Base-by-base conservation (phyloP, 2,888 invertebrate species). In the Caenorhabditis virilis region DNA sequence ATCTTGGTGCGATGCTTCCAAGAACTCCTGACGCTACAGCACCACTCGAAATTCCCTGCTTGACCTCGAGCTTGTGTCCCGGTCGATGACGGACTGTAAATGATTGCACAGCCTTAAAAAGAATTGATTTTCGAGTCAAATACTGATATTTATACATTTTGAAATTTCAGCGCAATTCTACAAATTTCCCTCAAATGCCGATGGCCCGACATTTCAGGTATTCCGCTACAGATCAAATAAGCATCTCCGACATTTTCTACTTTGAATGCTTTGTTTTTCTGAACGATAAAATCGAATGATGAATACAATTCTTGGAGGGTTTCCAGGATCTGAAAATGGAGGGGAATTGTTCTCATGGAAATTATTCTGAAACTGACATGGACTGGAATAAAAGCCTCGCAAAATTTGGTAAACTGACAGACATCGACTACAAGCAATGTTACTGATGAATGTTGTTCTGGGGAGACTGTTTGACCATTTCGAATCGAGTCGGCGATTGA, bases 161-260 rank as follows among this genome's bases (percentile, higher is more conserved):
- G 66, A 9, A 76, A 39, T 38, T 68, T 62, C 26, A 74, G 15
- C 1, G 74, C 56, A 27, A 74, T 69, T 16, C 39, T 49, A 13
- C 61, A 60, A 13, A 76, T 56, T 53, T 74, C 69, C 22, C 56
- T 35, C 23, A 74, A 35, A 55, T 76, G 74, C 11, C 48, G 36
- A n/a, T 39, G 15, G 25, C 66, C 58, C 6, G 51, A 41, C 51
- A 69, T 49, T 46, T 70, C 65, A 3, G 72, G 71, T 16, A 76
- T 67, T 35, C 76, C 76, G 45, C 74, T 71, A 22, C 69, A 63
- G 15, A 74, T 56, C 39, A 74, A 52, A 39, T 76, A 76, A 0
- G 72, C 70, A 46, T 74, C 72, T 23, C 76, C 74, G 13, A 76
- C 71, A 20, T 72, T 76, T 50, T 76, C 74, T 11, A 74, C 72